Conservation (phyloP, 2,113 vertebrate species). For the Riparia riparia region DNA sequence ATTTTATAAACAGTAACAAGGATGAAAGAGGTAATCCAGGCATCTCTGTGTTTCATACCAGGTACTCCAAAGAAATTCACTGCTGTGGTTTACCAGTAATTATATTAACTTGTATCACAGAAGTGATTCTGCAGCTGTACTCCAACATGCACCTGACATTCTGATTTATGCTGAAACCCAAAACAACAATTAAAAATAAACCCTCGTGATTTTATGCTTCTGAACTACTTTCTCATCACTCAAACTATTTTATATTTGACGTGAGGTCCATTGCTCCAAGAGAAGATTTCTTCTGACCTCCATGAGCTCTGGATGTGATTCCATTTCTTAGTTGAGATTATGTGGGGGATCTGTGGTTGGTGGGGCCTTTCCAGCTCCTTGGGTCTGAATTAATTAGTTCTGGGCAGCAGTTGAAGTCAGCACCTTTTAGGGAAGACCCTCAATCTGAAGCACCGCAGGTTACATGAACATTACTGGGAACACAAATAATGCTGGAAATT, state of each 20-base stretch:
- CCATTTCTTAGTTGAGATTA: not conserved
- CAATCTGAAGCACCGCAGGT: not conserved
- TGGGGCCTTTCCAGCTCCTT: not conserved
- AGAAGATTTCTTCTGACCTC: not conserved
- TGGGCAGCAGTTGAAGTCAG: not conserved
- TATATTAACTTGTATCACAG: not conserved
- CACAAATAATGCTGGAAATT: not conserved
- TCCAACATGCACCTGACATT: not conserved
- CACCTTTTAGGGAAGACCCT: not conserved
- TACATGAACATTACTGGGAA: not conserved
- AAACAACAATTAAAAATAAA: not conserved
- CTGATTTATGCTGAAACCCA: not conserved
- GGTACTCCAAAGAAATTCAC: not conserved
- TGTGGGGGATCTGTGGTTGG: not conserved
- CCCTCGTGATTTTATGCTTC: not conserved
- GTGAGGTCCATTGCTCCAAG: not conserved
- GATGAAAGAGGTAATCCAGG: not conserved
- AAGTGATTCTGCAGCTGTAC: not conserved
- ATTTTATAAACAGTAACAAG: not conserved
- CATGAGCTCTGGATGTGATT: not conserved
- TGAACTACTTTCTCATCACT: not conserved
- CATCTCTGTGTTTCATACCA: not conserved
- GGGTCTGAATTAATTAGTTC: not conserved
- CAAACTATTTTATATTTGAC: not conserved
- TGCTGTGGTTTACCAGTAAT: not conserved